A percentile compares a stretch with the other conserved stretches of the same genome.
Conservation (phyloP, 2,888 invertebrate genomes). For the Pollenia amentaria region DNA sequence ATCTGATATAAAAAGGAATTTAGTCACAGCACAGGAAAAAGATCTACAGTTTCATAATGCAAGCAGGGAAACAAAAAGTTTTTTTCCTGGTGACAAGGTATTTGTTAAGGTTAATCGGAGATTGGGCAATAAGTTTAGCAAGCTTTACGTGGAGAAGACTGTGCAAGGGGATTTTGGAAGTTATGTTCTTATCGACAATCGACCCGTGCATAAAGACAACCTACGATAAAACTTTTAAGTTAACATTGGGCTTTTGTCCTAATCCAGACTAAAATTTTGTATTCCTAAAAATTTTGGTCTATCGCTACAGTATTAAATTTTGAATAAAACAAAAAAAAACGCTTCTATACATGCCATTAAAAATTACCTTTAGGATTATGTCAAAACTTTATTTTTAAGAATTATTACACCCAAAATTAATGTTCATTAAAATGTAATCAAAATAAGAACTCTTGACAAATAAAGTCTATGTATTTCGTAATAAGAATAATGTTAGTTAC, state of each 20-base stretch:
- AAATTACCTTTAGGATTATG: too few relatives aligned
- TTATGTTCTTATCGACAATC: constrained; percentile 23
- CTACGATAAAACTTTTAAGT: background rate
- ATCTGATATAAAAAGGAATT: background rate
- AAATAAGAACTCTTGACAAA: too few relatives aligned
- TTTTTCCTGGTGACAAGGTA: constrained; percentile 27
- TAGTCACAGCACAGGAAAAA: background rate
- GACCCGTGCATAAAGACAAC: constrained; percentile 8
- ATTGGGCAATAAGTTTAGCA: constrained; percentile 42
- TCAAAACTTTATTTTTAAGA: too few relatives aligned
- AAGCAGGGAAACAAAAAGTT: constrained; percentile 6
- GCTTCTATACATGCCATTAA: too few relatives aligned
- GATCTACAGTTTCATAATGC: constrained; percentile 24
- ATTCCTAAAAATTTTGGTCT: background rate
- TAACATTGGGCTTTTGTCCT: background rate
- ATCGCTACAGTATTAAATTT: too few relatives aligned
- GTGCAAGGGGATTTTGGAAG: constrained; percentile 9
- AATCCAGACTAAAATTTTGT: constrained; percentile 23
- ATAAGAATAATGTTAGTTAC: too few relatives aligned
- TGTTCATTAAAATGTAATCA: too few relatives aligned
- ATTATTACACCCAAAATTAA: too few relatives aligned
- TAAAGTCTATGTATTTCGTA: too few relatives aligned
- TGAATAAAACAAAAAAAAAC: too few relatives aligned
- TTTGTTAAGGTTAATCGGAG: constrained; percentile 22
- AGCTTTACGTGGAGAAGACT: constrained; percentile 20